phyloP scores from a whole-genome alignment of 1,140 invertebrate species.

The Caligus rogercresseyi region DNA sequence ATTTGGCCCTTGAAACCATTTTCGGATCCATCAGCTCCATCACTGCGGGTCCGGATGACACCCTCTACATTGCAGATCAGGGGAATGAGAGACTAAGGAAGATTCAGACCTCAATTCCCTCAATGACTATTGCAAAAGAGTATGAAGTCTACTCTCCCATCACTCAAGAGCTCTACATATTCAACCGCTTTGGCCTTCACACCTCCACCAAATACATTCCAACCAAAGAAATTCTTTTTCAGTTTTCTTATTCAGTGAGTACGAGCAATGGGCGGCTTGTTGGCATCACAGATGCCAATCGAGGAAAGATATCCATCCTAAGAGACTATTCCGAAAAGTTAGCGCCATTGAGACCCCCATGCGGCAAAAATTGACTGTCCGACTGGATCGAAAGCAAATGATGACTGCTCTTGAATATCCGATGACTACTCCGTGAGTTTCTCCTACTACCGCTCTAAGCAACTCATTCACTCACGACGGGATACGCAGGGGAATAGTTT shows the following conservation, averaged over 20 bases:
- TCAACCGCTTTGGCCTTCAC: constrained; percentile 88
- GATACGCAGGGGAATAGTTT: constrained; percentile 77
- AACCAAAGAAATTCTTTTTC: constrained; percentile 72
- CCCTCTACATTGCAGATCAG: constrained; percentile 84
- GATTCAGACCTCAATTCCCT: constrained; percentile 69
- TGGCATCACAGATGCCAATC: constrained; percentile 76
- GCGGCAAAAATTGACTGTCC: constrained; percentile 70
- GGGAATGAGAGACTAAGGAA: constrained; percentile 74
- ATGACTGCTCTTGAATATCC: constrained; percentile 32
- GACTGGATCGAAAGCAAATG: constrained; percentile 45
- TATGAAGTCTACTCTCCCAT: constrained; percentile 90
- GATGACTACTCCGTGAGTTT: constrained; percentile 38
- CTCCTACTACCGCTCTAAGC: constrained; percentile 73
- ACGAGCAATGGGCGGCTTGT: constrained; percentile 85
- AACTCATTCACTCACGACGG: constrained; percentile 64
- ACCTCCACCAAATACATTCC: constrained; percentile 76
- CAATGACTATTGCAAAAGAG: constrained; percentile 56
- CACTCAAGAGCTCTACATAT: constrained; percentile 85
- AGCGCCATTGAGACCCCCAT: constrained; percentile 87
- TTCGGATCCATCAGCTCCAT: constrained; percentile 75
- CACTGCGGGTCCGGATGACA: constrained; percentile 76
- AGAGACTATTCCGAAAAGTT: constrained; percentile 53
- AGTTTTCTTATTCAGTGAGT: constrained; percentile 87
- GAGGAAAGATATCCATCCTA: constrained; percentile 71
- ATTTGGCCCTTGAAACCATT: constrained; percentile 70